phyloP scores from a whole-genome alignment of 2,113 vertebrate genomes.

The Mormyrus iriodes region DNA sequence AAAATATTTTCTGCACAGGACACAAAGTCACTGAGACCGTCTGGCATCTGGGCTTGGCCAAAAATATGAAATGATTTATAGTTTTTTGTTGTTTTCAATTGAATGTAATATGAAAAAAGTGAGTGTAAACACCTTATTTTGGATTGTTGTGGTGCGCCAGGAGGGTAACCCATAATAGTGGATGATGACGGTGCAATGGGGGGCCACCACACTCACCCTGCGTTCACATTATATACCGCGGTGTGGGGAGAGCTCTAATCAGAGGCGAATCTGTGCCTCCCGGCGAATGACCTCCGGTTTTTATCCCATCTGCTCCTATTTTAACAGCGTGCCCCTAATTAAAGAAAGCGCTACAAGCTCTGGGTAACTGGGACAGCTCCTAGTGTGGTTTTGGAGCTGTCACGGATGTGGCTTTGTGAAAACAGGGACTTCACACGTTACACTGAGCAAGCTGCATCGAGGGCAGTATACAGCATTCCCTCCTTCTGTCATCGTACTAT shows the following conservation, averaged over 20 bases:
- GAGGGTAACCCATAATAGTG: background rate
- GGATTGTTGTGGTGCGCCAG: background rate
- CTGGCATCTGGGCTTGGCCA: background rate
- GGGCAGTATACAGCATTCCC: background rate
- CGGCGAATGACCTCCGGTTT: background rate
- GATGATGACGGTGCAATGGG: background rate
- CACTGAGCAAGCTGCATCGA: background rate
- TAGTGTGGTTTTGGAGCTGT: background rate
- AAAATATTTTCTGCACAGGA: background rate
- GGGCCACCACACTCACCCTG: background rate
- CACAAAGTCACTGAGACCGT: background rate
- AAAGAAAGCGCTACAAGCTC: background rate
- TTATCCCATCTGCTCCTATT: constrained; percentile 5
- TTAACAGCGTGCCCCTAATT: constrained; percentile 2
- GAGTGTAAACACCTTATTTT: background rate
- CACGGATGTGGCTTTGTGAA: background rate
- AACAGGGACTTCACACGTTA: background rate
- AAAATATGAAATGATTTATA: background rate
- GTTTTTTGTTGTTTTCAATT: background rate
- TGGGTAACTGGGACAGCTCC: background rate
- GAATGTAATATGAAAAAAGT: background rate
- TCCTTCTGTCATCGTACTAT: background rate
- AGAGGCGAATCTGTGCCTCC: background rate
- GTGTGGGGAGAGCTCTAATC: background rate
- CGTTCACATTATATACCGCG: background rate